Evolutionary conservation across 64 coral and sea anemone genomes (phyloP), one percentile per base, ranked within the genome.

Genomic region (Stichodactyla helianthus): DNA sequence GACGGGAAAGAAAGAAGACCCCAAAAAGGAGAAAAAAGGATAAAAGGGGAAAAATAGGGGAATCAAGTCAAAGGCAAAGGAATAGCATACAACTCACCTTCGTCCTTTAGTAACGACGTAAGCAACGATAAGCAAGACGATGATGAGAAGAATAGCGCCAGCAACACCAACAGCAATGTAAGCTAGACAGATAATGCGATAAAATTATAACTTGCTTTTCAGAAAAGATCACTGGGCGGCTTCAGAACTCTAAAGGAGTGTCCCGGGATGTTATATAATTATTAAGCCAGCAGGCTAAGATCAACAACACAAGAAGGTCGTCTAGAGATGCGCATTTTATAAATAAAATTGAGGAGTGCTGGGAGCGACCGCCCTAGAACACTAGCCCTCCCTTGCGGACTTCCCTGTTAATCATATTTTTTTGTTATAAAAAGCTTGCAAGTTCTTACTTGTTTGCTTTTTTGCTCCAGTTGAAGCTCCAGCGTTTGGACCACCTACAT

Each of bases 111-210:
- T 97, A 0, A 93, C 85, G 17, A 93, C 58, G 64, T 97, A 97
- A 2, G 94, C 94, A 18, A 97, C 82, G 51, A 85, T 55, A 56
- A 97, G 88, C 55, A 97, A 88, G 26, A 93, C 71, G 9, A 97
- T 79, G 20, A 97, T 93, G n/a, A 97, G 77, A 15, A 97, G 7
- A 14, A 97, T 93, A 16, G 83, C 94, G 18, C 88, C 91, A 23
- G 94, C 94, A 10, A 97, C 94, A 16, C 94, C 94, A 16, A 97
- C 55, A 68, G 91, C 94, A 57, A 97, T 93, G 91, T 93, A 97
- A 71, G 92, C 94, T 97, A 63, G 31, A 83, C 76, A 27, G 67
- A 58, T 11, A 58, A 11, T 11, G 1, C 55, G 14, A 58, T 3
- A 58, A 9, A 58, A 11, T 58, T 58, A 58, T 9, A 44, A 44